Evolutionary conservation across 1,140 invertebrate genomes (phyloP).

Genomic region (Trichonephila inaurata): DNA sequence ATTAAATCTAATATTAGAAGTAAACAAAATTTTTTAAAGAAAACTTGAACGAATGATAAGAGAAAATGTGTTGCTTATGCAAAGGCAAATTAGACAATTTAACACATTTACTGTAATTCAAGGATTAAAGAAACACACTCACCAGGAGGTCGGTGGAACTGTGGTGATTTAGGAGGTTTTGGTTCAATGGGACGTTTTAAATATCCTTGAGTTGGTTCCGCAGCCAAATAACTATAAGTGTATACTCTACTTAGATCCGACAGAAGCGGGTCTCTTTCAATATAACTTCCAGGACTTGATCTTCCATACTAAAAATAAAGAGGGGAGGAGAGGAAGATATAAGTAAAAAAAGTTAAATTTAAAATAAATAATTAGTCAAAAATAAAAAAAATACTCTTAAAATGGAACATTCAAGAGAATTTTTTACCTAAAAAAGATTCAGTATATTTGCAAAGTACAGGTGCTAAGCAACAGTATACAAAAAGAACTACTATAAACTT

Average conservation of each 20-base stretch:
- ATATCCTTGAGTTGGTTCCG: conserved; percentile 92
- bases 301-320: conserved; percentile 69
- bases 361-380: no score
- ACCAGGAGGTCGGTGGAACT: conserved; percentile 92
- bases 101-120: not conserved
- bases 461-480: no score
- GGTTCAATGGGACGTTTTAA: conserved; percentile 94
- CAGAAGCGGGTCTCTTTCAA: conserved; percentile 81
- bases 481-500: no score
- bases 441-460: no score
- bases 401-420: no score
- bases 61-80: not conserved
- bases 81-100: not conserved
- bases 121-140: not conserved
- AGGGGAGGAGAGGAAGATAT: not conserved
- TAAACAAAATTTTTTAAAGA: not conserved
- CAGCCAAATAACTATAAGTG: conserved; percentile 96
- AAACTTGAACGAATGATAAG: not conserved
- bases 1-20: no score
- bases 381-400: no score
- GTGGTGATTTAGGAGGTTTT: conserved; percentile 94
- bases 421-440: no score
- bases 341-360: not conserved
- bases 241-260: conserved; percentile 89
- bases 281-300: conserved; percentile 75